Evolutionary conservation across 2,888 invertebrate species (phyloP).

Genomic region (Drosophila subsilvestris): DNA sequence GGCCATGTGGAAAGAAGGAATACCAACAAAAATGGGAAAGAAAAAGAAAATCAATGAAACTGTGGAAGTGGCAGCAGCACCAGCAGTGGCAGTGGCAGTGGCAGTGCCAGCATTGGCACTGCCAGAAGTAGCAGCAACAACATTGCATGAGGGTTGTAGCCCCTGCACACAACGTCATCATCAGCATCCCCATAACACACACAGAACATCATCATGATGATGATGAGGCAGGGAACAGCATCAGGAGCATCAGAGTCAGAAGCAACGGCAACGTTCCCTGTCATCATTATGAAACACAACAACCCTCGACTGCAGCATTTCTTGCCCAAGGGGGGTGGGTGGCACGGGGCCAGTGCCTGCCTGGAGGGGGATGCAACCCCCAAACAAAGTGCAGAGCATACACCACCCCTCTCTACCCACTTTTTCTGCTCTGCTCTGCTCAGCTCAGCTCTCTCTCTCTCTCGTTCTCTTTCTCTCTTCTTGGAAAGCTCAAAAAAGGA

Average conservation of each 20-base stretch:
- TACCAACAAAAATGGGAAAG: slow-evolving; percentile 35
- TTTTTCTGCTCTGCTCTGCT: slow-evolving; percentile 15
- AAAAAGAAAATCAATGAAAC: slow-evolving; percentile 72
- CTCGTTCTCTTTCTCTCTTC: not conserved
- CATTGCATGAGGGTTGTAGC: slow-evolving; percentile 66
- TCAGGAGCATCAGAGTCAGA: slow-evolving; percentile 24
- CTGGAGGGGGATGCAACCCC: slow-evolving; percentile 65
- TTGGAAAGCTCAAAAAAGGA: slow-evolving; percentile 59
- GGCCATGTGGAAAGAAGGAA: slow-evolving; percentile 17
- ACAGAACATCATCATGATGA: slow-evolving; percentile 14
- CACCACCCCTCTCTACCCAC: slow-evolving; percentile 24
- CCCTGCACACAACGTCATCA: slow-evolving; percentile 58
- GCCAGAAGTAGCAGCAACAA: slow-evolving; percentile 30
- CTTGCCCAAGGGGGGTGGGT: slow-evolving; percentile 21
- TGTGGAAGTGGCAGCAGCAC: slow-evolving; percentile 23
- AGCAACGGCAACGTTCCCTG: slow-evolving; percentile 52
- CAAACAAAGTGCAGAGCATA: slow-evolving; percentile 66
- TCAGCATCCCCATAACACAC: slow-evolving; percentile 17
- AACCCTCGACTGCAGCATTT: slow-evolving; percentile 70
- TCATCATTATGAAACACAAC: slow-evolving; percentile 76
- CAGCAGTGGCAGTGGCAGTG: slow-evolving; percentile 1
- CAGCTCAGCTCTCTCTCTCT: slow-evolving; percentile 1
- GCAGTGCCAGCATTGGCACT: slow-evolving; percentile 5
- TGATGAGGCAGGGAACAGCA: slow-evolving; percentile 37
- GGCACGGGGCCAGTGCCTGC: not conserved